Evolutionary conservation across 2,113 vertebrate species (phyloP), one percentile per base, ranked within the genome.

Genomic region (Myotis lucifugus): DNA sequence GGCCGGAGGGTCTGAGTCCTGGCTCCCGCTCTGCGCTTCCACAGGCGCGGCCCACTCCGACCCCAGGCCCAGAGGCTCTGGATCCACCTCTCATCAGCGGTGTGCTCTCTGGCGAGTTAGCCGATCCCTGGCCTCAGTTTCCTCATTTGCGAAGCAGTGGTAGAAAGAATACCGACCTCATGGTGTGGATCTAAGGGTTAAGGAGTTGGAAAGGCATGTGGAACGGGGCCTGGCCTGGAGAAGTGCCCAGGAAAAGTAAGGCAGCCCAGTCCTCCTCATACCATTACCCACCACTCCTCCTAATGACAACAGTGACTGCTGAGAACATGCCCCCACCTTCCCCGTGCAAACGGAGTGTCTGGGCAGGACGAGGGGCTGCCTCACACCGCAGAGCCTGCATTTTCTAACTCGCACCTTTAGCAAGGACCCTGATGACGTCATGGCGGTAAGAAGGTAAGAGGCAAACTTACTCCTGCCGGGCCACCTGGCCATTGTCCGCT

Each of bases 1-100:
- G 10, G n/a, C 23, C 21, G 19, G 40, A 25, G 34, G 11, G 0
- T 15, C 4, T 1, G 12, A 73, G n/a, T 6, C 4, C 2, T 5
- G 9, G 46, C 19, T 10, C 29, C 10, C 1, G 40, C 5, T 17
- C n/a, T 29, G 1, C 2, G 0, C 8, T 21, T 56, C 19, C 14
- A 5, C 1, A 6, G 18, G 76, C 17, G 25, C 4, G 0, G 5
- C 0, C 0, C 17, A 2, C 14, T 7, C 14, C 3, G 25, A 14
- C 6, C 5, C 32, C 2, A 1, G 0, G 13, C 6, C 14, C 14
- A 5, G 27, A 2, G 0, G 4, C 21, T 32, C 54, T n/a, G 37
- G 18, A 18, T 32, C 21, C 2, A 0, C 10, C 3, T 4, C 25
- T 37, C 27, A 4, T 21, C 37, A 27, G 23, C 32, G 74, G 52